Evolutionary conservation across 2,888 invertebrate species (phyloP), one percentile per base, ranked within the genome.

Genomic region (Heliconius ismenius): DNA sequence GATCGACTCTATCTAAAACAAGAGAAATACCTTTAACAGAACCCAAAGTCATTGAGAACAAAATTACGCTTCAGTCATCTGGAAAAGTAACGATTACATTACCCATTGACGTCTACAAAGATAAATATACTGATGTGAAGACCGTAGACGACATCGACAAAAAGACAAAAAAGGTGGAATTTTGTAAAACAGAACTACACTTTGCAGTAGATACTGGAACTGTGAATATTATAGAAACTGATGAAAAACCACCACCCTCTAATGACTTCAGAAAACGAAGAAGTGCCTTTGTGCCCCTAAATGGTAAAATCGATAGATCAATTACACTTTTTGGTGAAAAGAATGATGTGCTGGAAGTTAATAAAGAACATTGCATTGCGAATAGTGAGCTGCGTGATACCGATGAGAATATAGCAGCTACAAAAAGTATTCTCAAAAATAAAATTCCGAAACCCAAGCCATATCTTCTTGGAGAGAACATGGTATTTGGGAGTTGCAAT

Each of bases 151-250:
- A 92, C 65, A 83, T 80, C 77, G 93, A 93, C 70, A 92, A 93
- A 82, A 95, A 93, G 86, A 92, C 95, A 2, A 97, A 97, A 87
- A 97, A 96, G 89, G 98, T 98, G 0, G 97, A 96, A 84, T 98
- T 98, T 89, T 97, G 97, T 86, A 98, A 98, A 92, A 98, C 98
- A 1, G 98, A 98, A 91, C 96, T 98, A 39, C 98, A 98, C 88
- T 98, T 98, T 87, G 96, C 97, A 0, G 97, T 97, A 24, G 98
- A 98, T 86, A 97, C 97, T 2, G 98, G 98, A 0, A 96, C 96
- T 83, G 97, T 98, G 0, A 97, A 98, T 86, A 97, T 98, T 78
- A 97, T 98, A 54, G 97, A 97, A 86, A 98, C 98, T 0, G 97
- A 97, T 88, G 97, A 97, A 80, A 98, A 98, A 87, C 98, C 98